phyloP scores from a whole-genome alignment of 2,797 vertebrate species.

The Cuniculus paca region DNA sequence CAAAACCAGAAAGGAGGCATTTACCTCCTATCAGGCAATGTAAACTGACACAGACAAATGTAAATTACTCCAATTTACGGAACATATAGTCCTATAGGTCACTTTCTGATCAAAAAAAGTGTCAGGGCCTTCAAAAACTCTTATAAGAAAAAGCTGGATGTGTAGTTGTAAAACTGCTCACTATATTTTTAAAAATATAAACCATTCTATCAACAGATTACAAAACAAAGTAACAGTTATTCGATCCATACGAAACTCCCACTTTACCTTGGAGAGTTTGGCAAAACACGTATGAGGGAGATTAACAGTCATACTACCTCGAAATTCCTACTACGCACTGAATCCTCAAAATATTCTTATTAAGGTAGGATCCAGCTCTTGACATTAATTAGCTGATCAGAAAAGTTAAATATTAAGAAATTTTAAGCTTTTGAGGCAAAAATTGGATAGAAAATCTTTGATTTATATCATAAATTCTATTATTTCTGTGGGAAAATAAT shows the following conservation, averaged over 20 bases:
- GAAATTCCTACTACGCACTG: not conserved
- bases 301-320: not conserved
- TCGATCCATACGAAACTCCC: not conserved
- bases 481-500: slow-evolving; percentile 59
- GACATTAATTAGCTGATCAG: slow-evolving; percentile 54
- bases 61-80: not conserved
- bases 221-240: not conserved
- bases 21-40: not conserved
- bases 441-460: slow-evolving; percentile 46
- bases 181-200: slow-evolving; percentile 28
- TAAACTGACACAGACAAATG: not conserved
- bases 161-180: not conserved
- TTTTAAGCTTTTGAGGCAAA: slow-evolving; percentile 46
- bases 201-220: slow-evolving; percentile 32
- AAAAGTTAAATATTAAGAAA: slow-evolving; percentile 58
- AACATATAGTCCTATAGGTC: not conserved
- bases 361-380: not conserved
- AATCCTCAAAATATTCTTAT: slow-evolving; percentile 26
- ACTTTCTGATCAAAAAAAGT: not conserved
- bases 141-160: not conserved
- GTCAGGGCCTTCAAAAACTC: not conserved
- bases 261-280: slow-evolving; percentile 30
- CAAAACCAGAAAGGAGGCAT: not conserved
- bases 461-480: slow-evolving; percentile 58
- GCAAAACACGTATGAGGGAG: not conserved